Percentiles rank a stretch among this genome's conserved stretches.
These are phyloP conservation scores for Anagrus nilaparvatae DNA, from an alignment of 1,140 invertebrate species.

Conservation along the genomic window DNA sequence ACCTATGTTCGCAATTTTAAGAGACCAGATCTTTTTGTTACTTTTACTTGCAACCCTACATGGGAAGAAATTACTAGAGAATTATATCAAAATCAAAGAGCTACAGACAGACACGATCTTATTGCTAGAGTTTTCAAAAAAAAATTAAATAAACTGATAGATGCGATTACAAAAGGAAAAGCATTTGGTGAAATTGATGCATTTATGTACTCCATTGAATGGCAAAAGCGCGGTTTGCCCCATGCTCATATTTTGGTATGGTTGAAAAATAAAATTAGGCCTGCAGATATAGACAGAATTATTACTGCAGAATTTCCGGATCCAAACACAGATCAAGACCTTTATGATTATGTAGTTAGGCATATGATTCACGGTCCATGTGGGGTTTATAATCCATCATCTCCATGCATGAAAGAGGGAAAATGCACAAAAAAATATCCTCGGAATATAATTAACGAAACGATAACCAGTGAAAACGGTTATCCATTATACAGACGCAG, in stretches of 20 bases:
- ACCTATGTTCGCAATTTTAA: no score
- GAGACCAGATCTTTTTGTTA: no score
- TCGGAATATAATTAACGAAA: slow-evolving; percentile 25
- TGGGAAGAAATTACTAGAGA: no score
- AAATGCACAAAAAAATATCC: slow-evolving; percentile 40
- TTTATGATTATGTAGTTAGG: not conserved
- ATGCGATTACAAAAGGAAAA: no score
- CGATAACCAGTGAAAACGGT: slow-evolving; percentile 27
- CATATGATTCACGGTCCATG: not conserved
- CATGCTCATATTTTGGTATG: not conserved
- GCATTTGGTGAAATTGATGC: no score
- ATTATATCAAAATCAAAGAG: no score
- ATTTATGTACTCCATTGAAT: no score
- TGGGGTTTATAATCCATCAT: slow-evolving; percentile 35
- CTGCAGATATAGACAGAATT: not conserved
- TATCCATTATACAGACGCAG: slow-evolving; percentile 31
- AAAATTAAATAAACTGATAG: no score
- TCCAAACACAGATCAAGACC: not conserved
- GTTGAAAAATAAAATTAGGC: not conserved
- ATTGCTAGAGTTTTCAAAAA: no score
- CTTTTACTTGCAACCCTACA: no score
- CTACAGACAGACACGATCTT: no score
- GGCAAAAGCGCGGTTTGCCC: no score
- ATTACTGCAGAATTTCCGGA: not conserved
- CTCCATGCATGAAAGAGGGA: slow-evolving; percentile 41